phyloP scores from a whole-genome alignment of 2,113 vertebrate species.

The Rhinoderma darwinii region DNA sequence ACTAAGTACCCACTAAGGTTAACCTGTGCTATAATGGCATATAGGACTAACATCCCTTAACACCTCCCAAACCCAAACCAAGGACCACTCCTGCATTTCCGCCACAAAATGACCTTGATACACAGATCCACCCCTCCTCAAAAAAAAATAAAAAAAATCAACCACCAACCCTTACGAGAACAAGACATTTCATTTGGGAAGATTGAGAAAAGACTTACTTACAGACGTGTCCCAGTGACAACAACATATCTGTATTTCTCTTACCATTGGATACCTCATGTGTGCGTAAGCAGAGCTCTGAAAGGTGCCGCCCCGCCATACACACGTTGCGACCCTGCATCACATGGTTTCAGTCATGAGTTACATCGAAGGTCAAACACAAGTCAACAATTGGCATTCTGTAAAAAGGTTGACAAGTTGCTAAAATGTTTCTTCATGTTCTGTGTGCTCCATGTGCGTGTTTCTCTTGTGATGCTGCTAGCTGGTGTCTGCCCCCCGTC shows the following conservation, averaged over 20 bases:
- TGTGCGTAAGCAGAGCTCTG: slow-evolving; percentile 88
- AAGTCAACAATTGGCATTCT: slow-evolving; percentile 54
- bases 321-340: slow-evolving; percentile 95
- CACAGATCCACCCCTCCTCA: slow-evolving; percentile 16
- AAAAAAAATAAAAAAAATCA: no score
- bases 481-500: slow-evolving; percentile 69
- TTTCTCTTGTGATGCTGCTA: slow-evolving; percentile 73
- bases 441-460: slow-evolving; percentile 74
- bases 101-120: slow-evolving; percentile 30
- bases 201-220: slow-evolving; percentile 75
- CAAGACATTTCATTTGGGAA: slow-evolving; percentile 59
- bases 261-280: slow-evolving; percentile 82
- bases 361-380: slow-evolving; percentile 58
- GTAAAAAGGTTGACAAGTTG: slow-evolving; percentile 40
- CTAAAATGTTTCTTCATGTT: slow-evolving; percentile 68
- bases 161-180: slow-evolving; percentile 18
- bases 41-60: background rate
- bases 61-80: slow-evolving; percentile 4
- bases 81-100: background rate
- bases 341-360: slow-evolving; percentile 89
- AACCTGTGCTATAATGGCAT: background rate
- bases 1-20: background rate
- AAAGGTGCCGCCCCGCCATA: slow-evolving; percentile 89
- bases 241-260: slow-evolving; percentile 76
- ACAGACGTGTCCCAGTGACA: slow-evolving; percentile 76